phyloP scores from a whole-genome alignment of 2,113 vertebrate species.

The Eolophus roseicapilla region DNA sequence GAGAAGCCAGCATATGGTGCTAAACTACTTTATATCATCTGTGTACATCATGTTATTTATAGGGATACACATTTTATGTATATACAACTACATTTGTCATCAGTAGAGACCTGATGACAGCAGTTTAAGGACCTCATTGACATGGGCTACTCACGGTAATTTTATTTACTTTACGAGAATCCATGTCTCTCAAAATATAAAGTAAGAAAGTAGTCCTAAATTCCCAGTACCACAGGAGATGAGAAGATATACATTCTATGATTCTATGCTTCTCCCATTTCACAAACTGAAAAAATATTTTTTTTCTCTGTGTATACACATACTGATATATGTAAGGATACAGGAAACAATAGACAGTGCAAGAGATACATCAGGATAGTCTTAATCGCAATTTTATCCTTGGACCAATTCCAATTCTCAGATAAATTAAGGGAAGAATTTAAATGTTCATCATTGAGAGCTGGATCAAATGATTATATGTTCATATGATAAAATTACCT shows the following conservation, averaged over 20 bases:
- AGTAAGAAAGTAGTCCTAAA: neutral
- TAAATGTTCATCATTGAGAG: neutral
- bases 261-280: neutral
- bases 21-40: neutral
- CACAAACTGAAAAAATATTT: neutral
- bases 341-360: neutral
- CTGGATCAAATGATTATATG: neutral
- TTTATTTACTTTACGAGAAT: neutral
- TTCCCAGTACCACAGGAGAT: neutral
- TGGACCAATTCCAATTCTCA: neutral
- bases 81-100: neutral
- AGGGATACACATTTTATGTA: neutral
- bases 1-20: neutral
- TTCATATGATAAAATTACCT: neutral
- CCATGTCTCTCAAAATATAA: neutral
- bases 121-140: neutral
- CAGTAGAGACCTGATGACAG: neutral
- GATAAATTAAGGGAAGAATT: neutral
- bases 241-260: neutral
- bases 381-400: neutral
- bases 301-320: neutral
- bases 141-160: neutral
- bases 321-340: neutral
- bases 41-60: neutral
- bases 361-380: neutral